phyloP scores from a whole-genome alignment of 23 tunicate species.

The Styela clava region DNA sequence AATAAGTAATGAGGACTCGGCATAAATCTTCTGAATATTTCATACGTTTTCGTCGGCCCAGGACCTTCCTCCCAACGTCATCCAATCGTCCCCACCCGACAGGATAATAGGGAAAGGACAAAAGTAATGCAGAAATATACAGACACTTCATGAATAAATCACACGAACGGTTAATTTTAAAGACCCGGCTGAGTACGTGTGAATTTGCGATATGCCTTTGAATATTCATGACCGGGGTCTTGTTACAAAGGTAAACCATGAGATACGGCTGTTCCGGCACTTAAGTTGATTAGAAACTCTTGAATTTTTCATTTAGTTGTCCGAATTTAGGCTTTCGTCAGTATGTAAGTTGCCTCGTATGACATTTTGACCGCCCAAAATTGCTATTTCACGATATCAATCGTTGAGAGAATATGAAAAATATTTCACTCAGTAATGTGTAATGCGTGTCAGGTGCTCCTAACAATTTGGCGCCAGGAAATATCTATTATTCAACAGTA shows the following conservation, averaged over 20 bases:
- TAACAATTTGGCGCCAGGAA: neutral
- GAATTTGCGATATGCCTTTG: slow-evolving; percentile 33
- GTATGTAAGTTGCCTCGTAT: neutral
- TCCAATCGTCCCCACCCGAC: slow-evolving; percentile 6
- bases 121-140: slow-evolving; percentile 23
- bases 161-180: slow-evolving; percentile 35
- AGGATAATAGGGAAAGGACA: slow-evolving; percentile 30
- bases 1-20: slow-evolving; percentile 79
- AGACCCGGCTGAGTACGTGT: slow-evolving; percentile 29
- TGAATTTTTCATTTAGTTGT: slow-evolving; percentile 24
- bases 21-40: slow-evolving; percentile 61
- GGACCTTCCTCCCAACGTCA: slow-evolving; percentile 15
- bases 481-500: neutral
- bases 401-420: neutral
- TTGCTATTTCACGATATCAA: neutral
- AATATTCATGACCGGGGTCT: slow-evolving; percentile 76
- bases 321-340: neutral
- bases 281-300: slow-evolving; percentile 31
- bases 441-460: neutral
- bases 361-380: neutral
- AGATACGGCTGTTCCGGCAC: slow-evolving; percentile 16
- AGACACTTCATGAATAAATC: slow-evolving; percentile 64
- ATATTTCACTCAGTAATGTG: neutral
- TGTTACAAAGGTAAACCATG: slow-evolving; percentile 21
- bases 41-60: slow-evolving; percentile 38